Evolutionary conservation across 2,113 vertebrate genomes (phyloP).

Genomic region (Ornithorhynchus anatinus): DNA sequence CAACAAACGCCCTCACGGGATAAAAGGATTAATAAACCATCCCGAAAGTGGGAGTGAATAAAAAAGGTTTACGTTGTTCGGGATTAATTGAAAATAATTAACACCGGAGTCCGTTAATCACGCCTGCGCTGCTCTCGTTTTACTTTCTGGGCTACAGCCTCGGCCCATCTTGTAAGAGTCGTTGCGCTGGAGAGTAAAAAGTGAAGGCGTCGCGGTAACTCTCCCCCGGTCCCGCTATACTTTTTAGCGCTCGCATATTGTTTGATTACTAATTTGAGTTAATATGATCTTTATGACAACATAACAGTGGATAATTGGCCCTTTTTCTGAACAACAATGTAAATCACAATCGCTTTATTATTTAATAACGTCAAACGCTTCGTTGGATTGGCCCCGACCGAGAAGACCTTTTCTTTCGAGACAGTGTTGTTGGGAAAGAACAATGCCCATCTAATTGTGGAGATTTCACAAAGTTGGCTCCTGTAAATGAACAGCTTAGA

Average conservation of each 20-base stretch:
- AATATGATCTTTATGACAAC: conserved; percentile 92
- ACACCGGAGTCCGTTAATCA: conserved; percentile 55
- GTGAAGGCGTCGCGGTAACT: conserved; percentile 68
- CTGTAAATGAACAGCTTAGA: conserved; percentile 82
- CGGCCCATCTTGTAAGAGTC: conserved; percentile 39
- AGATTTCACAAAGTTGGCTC: conserved; percentile 85
- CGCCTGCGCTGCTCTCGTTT: conserved; percentile 15
- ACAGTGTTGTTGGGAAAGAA: conserved; percentile 80
- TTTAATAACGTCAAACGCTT: conserved; percentile 97
- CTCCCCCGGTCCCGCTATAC: conserved; percentile 71
- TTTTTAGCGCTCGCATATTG: conserved; percentile 80
- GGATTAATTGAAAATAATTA: conserved; percentile 65
- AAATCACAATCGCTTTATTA: conserved; percentile 97
- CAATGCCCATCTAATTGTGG: conserved; percentile 86
- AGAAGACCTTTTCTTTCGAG: conserved; percentile 81
- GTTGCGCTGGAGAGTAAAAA: conserved; percentile 67
- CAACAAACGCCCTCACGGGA: neutral
- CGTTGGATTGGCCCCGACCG: conserved; percentile 86
- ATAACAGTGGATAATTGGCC: conserved; percentile 92
- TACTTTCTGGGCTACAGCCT: conserved; percentile 46
- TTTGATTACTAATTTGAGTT: conserved; percentile 92
- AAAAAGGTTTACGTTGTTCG: conserved; percentile 48
- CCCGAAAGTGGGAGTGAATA: neutral
- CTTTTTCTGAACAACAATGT: conserved; percentile 86
- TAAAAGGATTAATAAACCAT: conserved; percentile 47